These are phyloP conservation scores for Eilema caniola DNA, from an alignment of 2,888 invertebrate species.

Conservation along the genomic window DNA sequence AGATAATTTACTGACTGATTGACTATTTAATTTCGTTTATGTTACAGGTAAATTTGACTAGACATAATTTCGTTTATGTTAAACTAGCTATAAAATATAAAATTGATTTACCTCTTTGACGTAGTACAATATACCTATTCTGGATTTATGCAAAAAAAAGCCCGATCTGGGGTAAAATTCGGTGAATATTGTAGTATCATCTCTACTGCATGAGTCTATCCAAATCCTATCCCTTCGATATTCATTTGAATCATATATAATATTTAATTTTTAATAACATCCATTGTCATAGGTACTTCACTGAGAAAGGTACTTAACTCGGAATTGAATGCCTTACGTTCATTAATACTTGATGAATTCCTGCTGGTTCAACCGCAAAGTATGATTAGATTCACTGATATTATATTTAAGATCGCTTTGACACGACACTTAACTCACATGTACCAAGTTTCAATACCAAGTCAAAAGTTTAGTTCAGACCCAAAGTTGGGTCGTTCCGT, in stretches of 20 bases:
- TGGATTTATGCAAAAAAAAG: background rate
- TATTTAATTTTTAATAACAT: constrained; percentile 3
- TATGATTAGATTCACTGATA: constrained; percentile 20
- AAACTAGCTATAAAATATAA: too few relatives aligned
- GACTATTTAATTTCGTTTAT: too few relatives aligned
- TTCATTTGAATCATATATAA: background rate
- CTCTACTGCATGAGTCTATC: background rate
- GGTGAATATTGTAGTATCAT: background rate
- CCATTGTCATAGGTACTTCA: constrained; percentile 14
- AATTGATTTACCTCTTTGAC: too few relatives aligned
- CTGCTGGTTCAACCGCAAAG: constrained; percentile 16
- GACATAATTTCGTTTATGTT: too few relatives aligned
- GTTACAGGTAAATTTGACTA: too few relatives aligned
- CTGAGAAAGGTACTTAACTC: background rate
- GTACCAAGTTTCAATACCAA: background rate
- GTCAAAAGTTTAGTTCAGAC: background rate
- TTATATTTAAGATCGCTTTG: background rate
- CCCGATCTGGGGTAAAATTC: background rate
- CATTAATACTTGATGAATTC: constrained; percentile 23
- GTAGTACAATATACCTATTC: background rate
- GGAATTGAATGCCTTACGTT: constrained; percentile 17
- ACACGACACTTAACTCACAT: background rate
- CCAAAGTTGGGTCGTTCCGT: too few relatives aligned
- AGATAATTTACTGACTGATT: too few relatives aligned
- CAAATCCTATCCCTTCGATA: background rate